Evolutionary conservation across 2,888 invertebrate genomes (phyloP), one percentile per base, ranked within the genome.

Genomic region (Scelioninae gen. 1): DNA sequence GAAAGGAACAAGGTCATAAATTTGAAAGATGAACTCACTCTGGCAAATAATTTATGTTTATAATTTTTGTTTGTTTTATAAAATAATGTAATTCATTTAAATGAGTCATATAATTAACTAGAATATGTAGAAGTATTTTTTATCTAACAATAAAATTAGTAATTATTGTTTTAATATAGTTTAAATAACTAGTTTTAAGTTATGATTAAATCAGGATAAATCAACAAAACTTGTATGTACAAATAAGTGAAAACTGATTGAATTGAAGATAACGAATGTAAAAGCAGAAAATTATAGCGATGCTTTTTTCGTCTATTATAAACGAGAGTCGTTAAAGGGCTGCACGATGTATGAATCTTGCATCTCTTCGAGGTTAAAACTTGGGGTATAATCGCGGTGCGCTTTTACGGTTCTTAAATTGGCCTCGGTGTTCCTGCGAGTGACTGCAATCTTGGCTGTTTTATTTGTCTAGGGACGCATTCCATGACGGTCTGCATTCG

Each of bases 371-470:
- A 31, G 78, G 82, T 76, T 82, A 72, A 71, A 79, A 83, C 74
- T 79, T 56, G 63, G 77, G 79, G 66, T 62, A 68, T 75, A 77
- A 78, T 84, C 82, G 74, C 80, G 77, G 77, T 69, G 65, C 71
- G 86, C 87, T 86, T 89, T 90, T 88, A 87, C 86, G 86, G 83
- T 84, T 85, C 85, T 86, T 85, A 87, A 88, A 90, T 88, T 88
- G 88, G 86, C 86, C 84, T 83, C 72, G 71, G 83, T 83, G 85
- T 87, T 86, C 74, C 86, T 76, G 65, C 72, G 77, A 82, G 83
- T 78, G 74, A 53, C 69, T 87, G 87, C 82, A 87, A 79, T 84
- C 78, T 74, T 65, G 86, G 84, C 85, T 83, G 85, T 86, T 88
- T 89, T 86, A 87, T 88, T 86, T 75, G 83, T 80, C 82, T 82